phyloP scores from a whole-genome alignment of 1,140 invertebrate genomes.

The Heliconius hewitsoni region DNA sequence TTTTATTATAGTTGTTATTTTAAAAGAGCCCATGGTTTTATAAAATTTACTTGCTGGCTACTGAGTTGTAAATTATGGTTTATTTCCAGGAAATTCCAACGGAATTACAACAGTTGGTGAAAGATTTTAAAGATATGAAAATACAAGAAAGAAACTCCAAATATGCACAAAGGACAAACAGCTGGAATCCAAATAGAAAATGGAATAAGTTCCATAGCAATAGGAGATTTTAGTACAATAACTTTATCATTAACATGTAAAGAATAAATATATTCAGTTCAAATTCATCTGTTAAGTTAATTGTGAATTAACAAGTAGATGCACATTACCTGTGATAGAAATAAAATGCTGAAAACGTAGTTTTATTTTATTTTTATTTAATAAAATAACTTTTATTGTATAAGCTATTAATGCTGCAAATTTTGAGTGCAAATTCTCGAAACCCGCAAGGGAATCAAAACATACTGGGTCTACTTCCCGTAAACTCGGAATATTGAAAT shows the following conservation, averaged over 20 bases:
- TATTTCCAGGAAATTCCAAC: constrained; percentile 56
- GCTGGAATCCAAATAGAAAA: constrained; percentile 43
- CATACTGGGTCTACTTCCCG: too few species aligned
- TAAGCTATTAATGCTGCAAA: too few species aligned
- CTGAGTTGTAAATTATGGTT: neutral
- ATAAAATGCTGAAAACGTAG: neutral
- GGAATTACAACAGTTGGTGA: constrained; percentile 52
- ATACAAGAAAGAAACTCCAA: constrained; percentile 43
- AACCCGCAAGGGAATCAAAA: too few species aligned
- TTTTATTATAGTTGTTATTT: neutral
- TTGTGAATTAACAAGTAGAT: constrained; percentile 9
- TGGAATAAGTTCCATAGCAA: constrained; percentile 49
- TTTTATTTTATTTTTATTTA: neutral
- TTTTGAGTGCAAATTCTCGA: too few species aligned
- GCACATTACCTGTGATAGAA: constrained; percentile 25
- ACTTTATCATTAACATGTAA: neutral
- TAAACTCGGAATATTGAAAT: too few species aligned
- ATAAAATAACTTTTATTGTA: too few species aligned
- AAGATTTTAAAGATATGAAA: constrained; percentile 41
- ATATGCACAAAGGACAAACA: constrained; percentile 41
- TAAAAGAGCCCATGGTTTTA: too few species aligned
- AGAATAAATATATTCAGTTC: neutral
- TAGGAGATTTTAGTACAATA: constrained; percentile 23
- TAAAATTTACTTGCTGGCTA: too few species aligned
- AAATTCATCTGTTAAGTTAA: neutral